Evolutionary conservation across 2,888 invertebrate species (phyloP).

Genomic region (Hyppa rectilinea): DNA sequence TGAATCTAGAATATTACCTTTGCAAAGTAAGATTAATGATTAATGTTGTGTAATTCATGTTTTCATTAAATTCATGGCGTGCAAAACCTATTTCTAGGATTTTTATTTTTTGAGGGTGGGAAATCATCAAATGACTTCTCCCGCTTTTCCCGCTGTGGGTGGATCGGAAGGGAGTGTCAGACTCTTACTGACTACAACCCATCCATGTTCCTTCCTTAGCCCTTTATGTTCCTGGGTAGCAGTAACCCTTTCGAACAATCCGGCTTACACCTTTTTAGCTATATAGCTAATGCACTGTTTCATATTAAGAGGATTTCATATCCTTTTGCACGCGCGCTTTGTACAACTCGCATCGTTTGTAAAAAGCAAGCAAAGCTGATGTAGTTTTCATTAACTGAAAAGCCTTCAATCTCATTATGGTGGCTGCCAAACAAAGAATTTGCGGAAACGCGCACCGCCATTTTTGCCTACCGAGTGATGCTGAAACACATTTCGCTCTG

Average conservation of each 20-base stretch:
- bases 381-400: constrained; percentile 64
- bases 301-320: constrained; percentile 12
- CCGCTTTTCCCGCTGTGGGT: no score
- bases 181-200: no score
- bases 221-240: no score
- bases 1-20: constrained; percentile 20
- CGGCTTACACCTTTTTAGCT: no score
- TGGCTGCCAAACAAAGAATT: constrained; percentile 62
- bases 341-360: constrained; percentile 25
- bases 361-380: constrained; percentile 45
- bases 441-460: constrained; percentile 41
- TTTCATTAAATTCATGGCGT: not conserved
- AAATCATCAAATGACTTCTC: no score
- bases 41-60: constrained; percentile 31
- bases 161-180: no score
- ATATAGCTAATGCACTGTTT: not conserved
- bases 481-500: constrained; percentile 66
- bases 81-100: not conserved
- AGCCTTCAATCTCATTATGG: constrained; percentile 65
- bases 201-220: no score
- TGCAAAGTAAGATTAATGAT: constrained; percentile 1
- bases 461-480: constrained; percentile 47
- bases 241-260: no score
- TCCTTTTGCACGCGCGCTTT: constrained; percentile 9
- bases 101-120: no score